Evolutionary conservation across 2,113 vertebrate genomes (phyloP), one percentile per base, ranked within the genome.

Genomic region (Chaetops frenatus): DNA sequence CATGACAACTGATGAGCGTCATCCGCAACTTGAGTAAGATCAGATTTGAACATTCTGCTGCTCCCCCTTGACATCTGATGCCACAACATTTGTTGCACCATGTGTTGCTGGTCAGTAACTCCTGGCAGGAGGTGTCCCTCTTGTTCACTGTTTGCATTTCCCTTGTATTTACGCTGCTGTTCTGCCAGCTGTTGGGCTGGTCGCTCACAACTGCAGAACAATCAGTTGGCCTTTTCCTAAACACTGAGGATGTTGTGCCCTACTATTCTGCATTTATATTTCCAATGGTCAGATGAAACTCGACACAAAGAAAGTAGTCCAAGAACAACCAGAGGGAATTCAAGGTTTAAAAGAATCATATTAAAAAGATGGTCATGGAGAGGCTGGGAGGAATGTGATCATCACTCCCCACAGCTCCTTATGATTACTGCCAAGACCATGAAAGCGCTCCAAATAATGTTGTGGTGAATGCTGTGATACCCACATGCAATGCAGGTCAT

Each of bases 401-500:
- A 88, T 86, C 72, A 31, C 77, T 88, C 88, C 65, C 80, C 73
- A 66, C 79, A 79, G 86, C 86, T 97, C 76, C 82, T 88, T 71
- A 60, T 91, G 91, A 94, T 96, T 84, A 83, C 86, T 94, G 91
- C 94, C 91, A 95, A 95, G 92, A 88, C 83, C 76, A 88, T 94
- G 95, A 97, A 93, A 96, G 69, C 28, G 1, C 92, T 95, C 96
- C 96, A 94, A 94, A 86, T 92, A 96, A 92, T 88, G 92, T 82
- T 80, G 92, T 92, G 90, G 87, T 80, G 91, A 94, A 91, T 80
- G 87, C 96, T 91, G 95, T 82, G 95, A 97, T 96, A 90, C 71
- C 94, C 95, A 97, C 95, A 82, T 80, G 93, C 90, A 96, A 93
- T 86, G 79, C 95, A 92, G 94, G 91, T 95, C 95, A 96, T 96